phyloP scores from a whole-genome alignment of 2,797 vertebrate genomes.

The Neostethus bicornis region DNA sequence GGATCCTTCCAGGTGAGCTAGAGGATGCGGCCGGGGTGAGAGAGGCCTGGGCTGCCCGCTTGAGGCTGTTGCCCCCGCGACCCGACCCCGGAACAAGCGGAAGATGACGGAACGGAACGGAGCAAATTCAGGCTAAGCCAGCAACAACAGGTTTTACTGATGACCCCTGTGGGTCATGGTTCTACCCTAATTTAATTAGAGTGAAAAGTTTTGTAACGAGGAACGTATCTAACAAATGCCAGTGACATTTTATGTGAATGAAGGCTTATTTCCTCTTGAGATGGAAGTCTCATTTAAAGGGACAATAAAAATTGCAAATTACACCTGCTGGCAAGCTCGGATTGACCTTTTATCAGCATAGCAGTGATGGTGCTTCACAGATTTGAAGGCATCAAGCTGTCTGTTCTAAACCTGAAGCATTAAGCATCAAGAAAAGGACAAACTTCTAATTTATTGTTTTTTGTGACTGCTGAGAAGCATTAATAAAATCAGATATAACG shows the following conservation, averaged over 20 bases:
- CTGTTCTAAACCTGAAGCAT: constrained; percentile 7
- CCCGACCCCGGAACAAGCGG: no score
- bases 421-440: constrained; percentile 6
- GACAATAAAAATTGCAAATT: constrained; percentile 36
- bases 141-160: neutral
- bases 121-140: constrained; percentile 5
- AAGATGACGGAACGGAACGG: no score
- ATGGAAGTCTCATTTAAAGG: constrained; percentile 7
- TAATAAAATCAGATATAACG: no score
- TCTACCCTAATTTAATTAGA: constrained; percentile 14
- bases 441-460: constrained; percentile 9
- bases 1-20: no score
- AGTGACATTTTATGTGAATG: constrained; percentile 30
- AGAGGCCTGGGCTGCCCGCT: no score
- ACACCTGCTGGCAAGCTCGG: constrained; percentile 22
- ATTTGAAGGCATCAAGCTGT: constrained; percentile 14
- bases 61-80: no score
- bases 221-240: constrained; percentile 19
- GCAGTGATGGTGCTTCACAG: neutral
- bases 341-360: constrained; percentile 30
- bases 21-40: no score
- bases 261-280: constrained; percentile 3
- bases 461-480: no score
- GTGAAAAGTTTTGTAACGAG: constrained; percentile 9
- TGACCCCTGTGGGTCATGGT: neutral